Percentiles rank a stretch among this genome's conserved stretches.
phyloP scores from a whole-genome alignment of 2,888 invertebrate species.

The Euplagia quadripunctaria region DNA sequence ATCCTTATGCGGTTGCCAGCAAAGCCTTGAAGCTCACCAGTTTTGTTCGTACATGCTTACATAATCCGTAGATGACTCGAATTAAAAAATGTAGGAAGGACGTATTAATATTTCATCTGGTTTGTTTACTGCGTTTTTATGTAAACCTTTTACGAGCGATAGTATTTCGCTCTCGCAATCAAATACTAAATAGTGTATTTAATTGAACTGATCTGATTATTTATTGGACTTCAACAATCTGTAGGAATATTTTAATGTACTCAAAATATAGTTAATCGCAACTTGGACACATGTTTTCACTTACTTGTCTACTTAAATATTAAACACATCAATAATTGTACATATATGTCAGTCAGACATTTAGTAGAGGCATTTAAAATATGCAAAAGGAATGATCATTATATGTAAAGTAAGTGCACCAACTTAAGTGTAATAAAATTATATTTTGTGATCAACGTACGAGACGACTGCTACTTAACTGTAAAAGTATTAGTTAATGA shows the following conservation, averaged over 20 bases:
- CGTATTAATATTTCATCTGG: constrained; percentile 46
- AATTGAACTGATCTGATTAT: background rate
- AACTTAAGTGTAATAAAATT: no score
- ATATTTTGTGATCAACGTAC: no score
- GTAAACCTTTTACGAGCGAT: background rate
- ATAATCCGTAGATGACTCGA: constrained; percentile 71
- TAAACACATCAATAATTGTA: no score
- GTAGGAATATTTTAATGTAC: background rate
- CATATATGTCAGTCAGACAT: no score
- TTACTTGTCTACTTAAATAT: no score
- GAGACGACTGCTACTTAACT: no score
- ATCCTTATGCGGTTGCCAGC: constrained; percentile 72
- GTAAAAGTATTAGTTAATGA: no score
- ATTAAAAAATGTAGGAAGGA: constrained; percentile 62
- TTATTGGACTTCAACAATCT: background rate
- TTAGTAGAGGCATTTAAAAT: no score
- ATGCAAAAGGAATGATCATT: no score
- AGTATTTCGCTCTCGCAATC: background rate
- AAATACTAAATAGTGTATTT: background rate
- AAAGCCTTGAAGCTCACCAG: constrained; percentile 72
- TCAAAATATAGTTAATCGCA: background rate
- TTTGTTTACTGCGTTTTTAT: constrained; percentile 21
- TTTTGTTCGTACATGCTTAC: constrained; percentile 66
- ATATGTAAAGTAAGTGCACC: no score
- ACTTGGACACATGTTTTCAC: no score